These are phyloP conservation scores for Drosophila subsilvestris DNA, from an alignment of 2,888 invertebrate genomes.

Conservation along the genomic window DNA sequence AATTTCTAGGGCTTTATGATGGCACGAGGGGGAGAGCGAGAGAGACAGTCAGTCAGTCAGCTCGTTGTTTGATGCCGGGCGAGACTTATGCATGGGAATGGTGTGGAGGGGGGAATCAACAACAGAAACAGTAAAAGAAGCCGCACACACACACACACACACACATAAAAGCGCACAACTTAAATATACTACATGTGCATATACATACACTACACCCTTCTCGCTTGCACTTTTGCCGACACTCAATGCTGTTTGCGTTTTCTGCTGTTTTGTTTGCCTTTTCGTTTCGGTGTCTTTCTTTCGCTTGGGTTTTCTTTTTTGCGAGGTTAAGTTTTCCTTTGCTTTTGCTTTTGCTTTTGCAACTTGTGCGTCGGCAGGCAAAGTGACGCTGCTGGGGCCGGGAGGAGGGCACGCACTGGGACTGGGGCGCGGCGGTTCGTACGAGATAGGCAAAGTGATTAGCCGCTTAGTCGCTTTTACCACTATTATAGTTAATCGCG, in stretches of 20 bases:
- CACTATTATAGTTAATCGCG: conserved; percentile 6
- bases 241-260: conserved; percentile 42
- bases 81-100: background rate
- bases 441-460: background rate
- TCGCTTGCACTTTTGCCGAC: conserved; percentile 26
- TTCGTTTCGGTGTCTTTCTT: conserved; percentile 20
- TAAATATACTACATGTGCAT: background rate
- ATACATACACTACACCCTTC: conserved; percentile 8
- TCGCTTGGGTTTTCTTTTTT: conserved; percentile 26
- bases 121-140: background rate
- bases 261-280: conserved; percentile 23
- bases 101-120: background rate
- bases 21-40: background rate
- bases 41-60: too few relatives aligned
- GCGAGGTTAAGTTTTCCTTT: conserved; percentile 67
- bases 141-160: background rate
- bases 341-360: conserved; percentile 18
- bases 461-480: background rate
- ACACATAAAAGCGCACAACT: background rate
- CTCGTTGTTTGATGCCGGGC: background rate
- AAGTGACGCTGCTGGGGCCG: background rate
- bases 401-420: background rate
- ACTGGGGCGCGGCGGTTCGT: background rate
- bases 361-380: too few relatives aligned
- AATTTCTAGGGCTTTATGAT: background rate